Base-by-base conservation (phyloP, 2,888 invertebrate genomes). In the Pollenia labialis region DNA sequence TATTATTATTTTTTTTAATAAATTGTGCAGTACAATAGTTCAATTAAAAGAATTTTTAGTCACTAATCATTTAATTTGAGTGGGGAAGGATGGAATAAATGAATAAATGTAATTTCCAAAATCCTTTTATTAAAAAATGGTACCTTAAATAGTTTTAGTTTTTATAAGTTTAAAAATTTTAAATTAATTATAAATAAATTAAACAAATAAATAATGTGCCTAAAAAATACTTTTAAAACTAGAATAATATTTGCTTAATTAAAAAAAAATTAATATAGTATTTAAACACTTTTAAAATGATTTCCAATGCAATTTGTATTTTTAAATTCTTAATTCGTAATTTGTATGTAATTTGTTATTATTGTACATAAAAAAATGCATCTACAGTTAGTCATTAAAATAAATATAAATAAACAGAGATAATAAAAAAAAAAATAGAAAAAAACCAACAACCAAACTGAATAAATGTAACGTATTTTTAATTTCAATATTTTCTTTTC, bases 401-500 rank as follows among this genome's bases (percentile, higher is more conserved):
- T 52, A 69, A 23, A 58, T 72, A 74, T 18, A 64, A 56, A 40
- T 11, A 46, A 56, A 74, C 56, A 66, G 44, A 71, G 68, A 54
- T 12, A 16, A 56, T 23, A 56, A 18, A 32, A 79, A 79, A n/a
- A 79, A 52, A 79, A 52, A 66, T 16, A 44, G 23, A 58, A 46
- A 44, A 68, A 74, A 11, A 69, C 48, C 9, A 75, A 60, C 50
- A 60, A 72, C 52, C 32, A 32, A 32, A 32, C 32, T 32, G 0
- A 62, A 40, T 76, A 75, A 76, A 69, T 76, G 81, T 83, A 83
- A 83, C 83, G 76, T 83, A 58, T 81, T 75, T 82, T 85, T 75
- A 18, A 50, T 71, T 71, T 16, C 32, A 10, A 16, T 58, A 69
- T 82, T 12, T 10, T 10, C 18, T 72, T 62, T 80, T 50, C 32